A percentile compares a stretch with the other conserved stretches of the same genome.
These are phyloP conservation scores for Orestias chungarensis DNA, from an alignment of 2,797 vertebrate species.

Conservation along the genomic window DNA sequence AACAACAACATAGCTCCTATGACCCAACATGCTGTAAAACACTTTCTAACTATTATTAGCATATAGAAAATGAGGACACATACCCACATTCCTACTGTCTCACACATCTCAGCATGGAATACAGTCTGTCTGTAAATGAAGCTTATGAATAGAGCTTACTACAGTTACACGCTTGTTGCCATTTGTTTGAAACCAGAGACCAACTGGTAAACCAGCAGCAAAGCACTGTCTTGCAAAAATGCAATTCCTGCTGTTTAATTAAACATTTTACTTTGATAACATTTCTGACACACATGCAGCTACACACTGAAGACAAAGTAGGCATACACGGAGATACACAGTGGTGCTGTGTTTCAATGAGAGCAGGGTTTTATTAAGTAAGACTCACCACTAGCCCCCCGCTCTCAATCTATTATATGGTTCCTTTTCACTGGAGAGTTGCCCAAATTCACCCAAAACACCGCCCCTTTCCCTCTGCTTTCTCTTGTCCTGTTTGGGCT, in stretches of 20 bases:
- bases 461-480: conserved; percentile 22
- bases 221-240: conserved; percentile 33
- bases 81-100: conserved; percentile 24
- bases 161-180: conserved; percentile 49
- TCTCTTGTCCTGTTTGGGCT: conserved; percentile 25
- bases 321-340: background rate
- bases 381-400: background rate
- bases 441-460: conserved; percentile 40
- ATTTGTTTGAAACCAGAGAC: conserved; percentile 22
- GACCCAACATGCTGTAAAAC: conserved; percentile 1
- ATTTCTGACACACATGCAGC: conserved; percentile 15
- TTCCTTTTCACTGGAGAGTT: conserved; percentile 46
- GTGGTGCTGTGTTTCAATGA: conserved; percentile 40
- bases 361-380: conserved; percentile 34
- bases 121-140: conserved; percentile 63
- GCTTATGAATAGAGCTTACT: conserved; percentile 43
- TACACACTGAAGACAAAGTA: conserved; percentile 9
- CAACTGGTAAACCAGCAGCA: conserved; percentile 30
- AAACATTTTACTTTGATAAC: conserved; percentile 32
- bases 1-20: conserved; percentile 11
- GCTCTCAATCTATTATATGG: conserved; percentile 56
- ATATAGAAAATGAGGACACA: background rate
- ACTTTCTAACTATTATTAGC: conserved; percentile 9
- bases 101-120: conserved; percentile 32
- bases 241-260: conserved; percentile 49